These are phyloP conservation scores for Trissolcus japonicus DNA, from an alignment of 2,888 invertebrate species.

Conservation along the genomic window DNA sequence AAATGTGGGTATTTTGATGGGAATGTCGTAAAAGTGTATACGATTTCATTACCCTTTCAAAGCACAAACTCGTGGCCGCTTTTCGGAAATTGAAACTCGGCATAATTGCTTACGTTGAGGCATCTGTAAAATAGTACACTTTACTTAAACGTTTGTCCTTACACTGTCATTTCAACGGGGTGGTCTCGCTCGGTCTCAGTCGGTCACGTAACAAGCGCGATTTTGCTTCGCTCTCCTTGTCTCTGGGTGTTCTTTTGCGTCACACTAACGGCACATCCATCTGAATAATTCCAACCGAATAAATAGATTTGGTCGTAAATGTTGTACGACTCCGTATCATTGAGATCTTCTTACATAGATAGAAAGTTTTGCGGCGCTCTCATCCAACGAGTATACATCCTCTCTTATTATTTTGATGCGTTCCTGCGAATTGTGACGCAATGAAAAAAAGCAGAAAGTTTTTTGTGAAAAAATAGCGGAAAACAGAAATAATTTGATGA, in stretches of 20 bases:
- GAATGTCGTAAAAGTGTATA: background rate
- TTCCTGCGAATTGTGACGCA: no score
- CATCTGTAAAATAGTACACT: constrained; percentile 49
- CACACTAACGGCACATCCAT: constrained; percentile 45
- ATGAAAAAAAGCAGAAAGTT: no score
- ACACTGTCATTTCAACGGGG: constrained; percentile 46
- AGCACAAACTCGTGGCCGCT: constrained; percentile 6
- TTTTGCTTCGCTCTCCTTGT: constrained; percentile 24
- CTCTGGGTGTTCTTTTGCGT: constrained; percentile 46
- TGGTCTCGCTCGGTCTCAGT: constrained; percentile 42
- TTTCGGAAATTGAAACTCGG: constrained; percentile 42
- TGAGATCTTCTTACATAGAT: no score
- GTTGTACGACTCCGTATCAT: background rate
- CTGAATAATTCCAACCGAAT: constrained; percentile 21
- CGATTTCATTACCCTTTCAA: constrained; percentile 33
- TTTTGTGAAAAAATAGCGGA: no score
- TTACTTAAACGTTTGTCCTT: constrained; percentile 37
- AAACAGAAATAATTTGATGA: no score
- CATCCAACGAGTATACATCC: no score
- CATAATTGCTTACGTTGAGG: constrained; percentile 37
- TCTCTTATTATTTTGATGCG: no score
- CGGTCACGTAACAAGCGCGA: constrained; percentile 33
- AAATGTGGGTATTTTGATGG: background rate
- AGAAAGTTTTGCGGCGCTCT: no score
- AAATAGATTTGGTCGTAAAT: constrained; percentile 32